Conservation (phyloP, 2,797 vertebrate species). For the Spondyliosoma cantharus region DNA sequence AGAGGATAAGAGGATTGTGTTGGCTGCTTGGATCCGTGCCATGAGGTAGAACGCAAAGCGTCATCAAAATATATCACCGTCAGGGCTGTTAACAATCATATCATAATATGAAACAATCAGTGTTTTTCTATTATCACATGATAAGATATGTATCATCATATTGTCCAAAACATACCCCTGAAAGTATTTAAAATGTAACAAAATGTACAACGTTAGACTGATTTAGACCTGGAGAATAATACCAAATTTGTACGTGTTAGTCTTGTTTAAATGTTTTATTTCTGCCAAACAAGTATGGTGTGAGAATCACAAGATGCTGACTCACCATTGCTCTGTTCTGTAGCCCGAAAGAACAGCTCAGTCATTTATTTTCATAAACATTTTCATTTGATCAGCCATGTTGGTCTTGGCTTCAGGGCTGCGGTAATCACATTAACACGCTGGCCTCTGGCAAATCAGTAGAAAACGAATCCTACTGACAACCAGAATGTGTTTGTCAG, state of each 20-base stretch:
- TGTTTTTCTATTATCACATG: too few species aligned
- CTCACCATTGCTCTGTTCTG: conserved; percentile 22
- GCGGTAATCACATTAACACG: not conserved
- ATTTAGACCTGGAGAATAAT: not conserved
- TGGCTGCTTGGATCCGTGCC: too few species aligned
- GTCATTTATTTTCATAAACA: conserved; percentile 19
- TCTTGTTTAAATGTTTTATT: not conserved
- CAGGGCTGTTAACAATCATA: too few species aligned
- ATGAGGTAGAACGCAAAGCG: too few species aligned
- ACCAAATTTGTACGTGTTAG: not conserved
- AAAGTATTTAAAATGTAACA: not conserved
- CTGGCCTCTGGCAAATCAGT: not conserved
- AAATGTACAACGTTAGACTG: not conserved
- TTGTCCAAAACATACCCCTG: not conserved
- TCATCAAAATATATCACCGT: too few species aligned
- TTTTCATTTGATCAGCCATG: conserved; percentile 21
- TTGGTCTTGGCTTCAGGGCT: not conserved
- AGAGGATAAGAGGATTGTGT: too few species aligned
- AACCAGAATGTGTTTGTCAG: not conserved
- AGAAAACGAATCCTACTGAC: not conserved
- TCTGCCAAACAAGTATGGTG: conserved; percentile 9
- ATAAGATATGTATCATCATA: too few species aligned
- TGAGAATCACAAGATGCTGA: conserved; percentile 39
- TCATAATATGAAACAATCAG: too few species aligned
- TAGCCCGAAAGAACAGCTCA: conserved; percentile 19